Conservation (phyloP, 2,797 vertebrate genomes). For the Poecilia gillii region DNA sequence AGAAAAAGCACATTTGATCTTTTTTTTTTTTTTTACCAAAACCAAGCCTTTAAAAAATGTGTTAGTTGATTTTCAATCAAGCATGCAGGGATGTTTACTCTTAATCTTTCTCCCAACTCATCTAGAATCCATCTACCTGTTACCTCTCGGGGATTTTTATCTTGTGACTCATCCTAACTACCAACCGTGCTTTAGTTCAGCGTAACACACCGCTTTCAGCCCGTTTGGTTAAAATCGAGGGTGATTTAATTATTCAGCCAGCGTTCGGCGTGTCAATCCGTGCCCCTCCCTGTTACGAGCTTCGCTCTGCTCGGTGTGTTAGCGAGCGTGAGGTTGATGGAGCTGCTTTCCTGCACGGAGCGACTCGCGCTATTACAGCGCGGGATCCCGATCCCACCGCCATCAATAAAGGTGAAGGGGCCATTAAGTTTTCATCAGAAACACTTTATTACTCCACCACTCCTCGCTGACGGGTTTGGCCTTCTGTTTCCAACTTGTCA, state of each 20-base stretch:
- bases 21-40: background rate
- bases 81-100: background rate
- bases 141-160: background rate
- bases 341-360: conserved; percentile 20
- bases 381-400: conserved; percentile 45
- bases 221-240: conserved; percentile 46
- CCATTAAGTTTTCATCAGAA: conserved; percentile 79
- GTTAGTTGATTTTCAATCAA: background rate
- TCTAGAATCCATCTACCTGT: background rate
- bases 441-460: conserved; percentile 64
- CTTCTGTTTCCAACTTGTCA: conserved; percentile 42
- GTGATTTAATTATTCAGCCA: conserved; percentile 32
- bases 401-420: conserved; percentile 76
- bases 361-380: conserved; percentile 37
- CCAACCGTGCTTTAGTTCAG: background rate
- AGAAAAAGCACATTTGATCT: background rate
- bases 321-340: conserved; percentile 39
- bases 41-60: background rate
- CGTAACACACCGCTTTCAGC: conserved; percentile 17
- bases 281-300: conserved; percentile 26
- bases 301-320: conserved; percentile 14
- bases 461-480: conserved; percentile 61
- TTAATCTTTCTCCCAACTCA: background rate
- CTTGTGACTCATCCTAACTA: background rate
- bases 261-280: conserved; percentile 46